Percentiles rank a stretch among this genome's conserved stretches.
Evolutionary conservation across 30 jellyfish, hydroid and myxozoan genomes (phyloP).

Genomic region (Turritopsis dohrnii): DNA sequence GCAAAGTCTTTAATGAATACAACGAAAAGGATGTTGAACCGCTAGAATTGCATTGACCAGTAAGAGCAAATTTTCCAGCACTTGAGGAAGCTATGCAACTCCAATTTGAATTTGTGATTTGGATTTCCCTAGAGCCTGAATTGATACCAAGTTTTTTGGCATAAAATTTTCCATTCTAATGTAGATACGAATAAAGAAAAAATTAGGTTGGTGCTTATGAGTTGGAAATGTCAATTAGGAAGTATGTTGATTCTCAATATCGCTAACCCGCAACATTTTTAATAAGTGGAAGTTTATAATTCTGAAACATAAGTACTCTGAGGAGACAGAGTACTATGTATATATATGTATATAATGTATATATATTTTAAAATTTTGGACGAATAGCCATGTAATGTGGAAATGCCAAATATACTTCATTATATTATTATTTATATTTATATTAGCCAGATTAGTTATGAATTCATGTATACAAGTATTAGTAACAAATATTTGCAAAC

Average conservation of each 20-base stretch:
- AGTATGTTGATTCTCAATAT: neutral
- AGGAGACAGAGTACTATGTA: too few relatives aligned
- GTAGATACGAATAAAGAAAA: neutral
- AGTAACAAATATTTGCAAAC: too few relatives aligned
- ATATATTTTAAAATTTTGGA: too few relatives aligned
- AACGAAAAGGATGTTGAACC: neutral
- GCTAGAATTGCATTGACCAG: neutral
- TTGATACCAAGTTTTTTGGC: neutral
- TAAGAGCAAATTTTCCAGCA: neutral
- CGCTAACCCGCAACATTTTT: neutral
- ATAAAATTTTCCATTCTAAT: neutral
- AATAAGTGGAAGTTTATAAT: neutral
- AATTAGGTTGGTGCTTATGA: neutral
- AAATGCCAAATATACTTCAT: too few relatives aligned
- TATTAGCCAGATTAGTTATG: too few relatives aligned
- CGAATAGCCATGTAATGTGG: too few relatives aligned
- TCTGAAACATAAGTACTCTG: too few relatives aligned
- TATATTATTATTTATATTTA: too few relatives aligned
- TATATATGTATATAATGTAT: too few relatives aligned
- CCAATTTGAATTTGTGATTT: neutral
- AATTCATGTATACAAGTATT: too few relatives aligned
- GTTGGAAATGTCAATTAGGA: too few relatives aligned
- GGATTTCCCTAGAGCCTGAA: neutral
- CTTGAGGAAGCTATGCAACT: neutral
- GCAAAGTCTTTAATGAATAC: neutral